Percentiles rank a stretch among this genome's conserved stretches.
These are phyloP conservation scores for Dreissena polymorpha DNA, from an alignment of 1,140 invertebrate genomes.

Conservation along the genomic window DNA sequence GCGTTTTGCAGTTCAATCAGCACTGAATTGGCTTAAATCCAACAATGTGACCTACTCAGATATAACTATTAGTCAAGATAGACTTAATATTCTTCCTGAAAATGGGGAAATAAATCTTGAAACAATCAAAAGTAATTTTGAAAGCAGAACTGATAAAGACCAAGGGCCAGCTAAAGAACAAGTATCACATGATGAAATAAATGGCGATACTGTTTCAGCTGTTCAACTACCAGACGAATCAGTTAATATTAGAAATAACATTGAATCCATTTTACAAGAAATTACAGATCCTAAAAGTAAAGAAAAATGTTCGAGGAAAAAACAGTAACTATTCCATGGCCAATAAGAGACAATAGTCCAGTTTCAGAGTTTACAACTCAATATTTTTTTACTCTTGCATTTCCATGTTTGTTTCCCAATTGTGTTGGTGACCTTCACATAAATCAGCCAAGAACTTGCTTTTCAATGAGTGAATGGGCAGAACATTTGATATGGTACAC, in stretches of 20 bases:
- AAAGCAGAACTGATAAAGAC: slow-evolving; percentile 16
- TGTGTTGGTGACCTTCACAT: slow-evolving; percentile 50
- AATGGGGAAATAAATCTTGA: slow-evolving; percentile 19
- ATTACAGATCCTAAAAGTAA: slow-evolving; percentile 16
- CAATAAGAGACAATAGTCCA: slow-evolving; percentile 36
- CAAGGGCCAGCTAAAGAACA: slow-evolving; percentile 45
- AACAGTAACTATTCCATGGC: slow-evolving; percentile 49
- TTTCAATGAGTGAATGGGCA: slow-evolving; percentile 55
- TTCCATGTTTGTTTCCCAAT: slow-evolving; percentile 56
- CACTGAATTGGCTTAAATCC: slow-evolving; percentile 40
- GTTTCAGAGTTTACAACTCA: slow-evolving; percentile 55
- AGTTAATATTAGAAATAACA: slow-evolving; percentile 31
- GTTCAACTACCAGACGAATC: slow-evolving; percentile 41
- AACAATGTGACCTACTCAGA: slow-evolving; percentile 47
- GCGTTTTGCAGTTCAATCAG: slow-evolving; percentile 38
- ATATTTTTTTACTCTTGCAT: slow-evolving; percentile 54
- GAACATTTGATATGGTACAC: slow-evolving; percentile 56
- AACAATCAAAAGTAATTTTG: slow-evolving; percentile 23
- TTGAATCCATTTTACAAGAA: slow-evolving; percentile 44
- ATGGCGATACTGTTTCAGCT: slow-evolving; percentile 21
- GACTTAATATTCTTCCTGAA: slow-evolving; percentile 37
- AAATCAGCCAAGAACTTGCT: slow-evolving; percentile 42
- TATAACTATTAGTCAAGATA: slow-evolving; percentile 41
- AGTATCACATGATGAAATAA: slow-evolving; percentile 22
- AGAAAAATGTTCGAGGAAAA: slow-evolving; percentile 6